Evolutionary conservation across 2,888 invertebrate species (phyloP).

Genomic region (Ectemnius cavifrons): DNA sequence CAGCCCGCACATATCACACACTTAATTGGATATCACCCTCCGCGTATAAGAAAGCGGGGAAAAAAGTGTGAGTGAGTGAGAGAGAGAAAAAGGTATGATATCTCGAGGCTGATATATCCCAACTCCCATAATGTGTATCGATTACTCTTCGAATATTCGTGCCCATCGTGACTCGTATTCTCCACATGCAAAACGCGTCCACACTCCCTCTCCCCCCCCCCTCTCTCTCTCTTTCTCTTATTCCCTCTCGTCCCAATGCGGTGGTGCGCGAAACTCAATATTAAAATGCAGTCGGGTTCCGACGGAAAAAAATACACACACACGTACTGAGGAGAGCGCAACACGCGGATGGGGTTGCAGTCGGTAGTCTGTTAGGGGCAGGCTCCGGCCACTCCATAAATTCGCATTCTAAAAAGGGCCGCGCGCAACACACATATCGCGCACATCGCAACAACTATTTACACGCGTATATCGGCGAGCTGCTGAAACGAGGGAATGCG

Average conservation of each 20-base stretch:
- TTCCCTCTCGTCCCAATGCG: not conserved
- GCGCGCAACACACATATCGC: slow-evolving; percentile 20
- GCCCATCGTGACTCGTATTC: not conserved
- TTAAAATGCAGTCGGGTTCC: not conserved
- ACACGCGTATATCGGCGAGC: slow-evolving; percentile 30
- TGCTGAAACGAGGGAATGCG: not conserved
- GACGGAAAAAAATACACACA: not conserved
- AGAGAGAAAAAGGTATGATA: not conserved
- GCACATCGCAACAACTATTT: slow-evolving; percentile 30
- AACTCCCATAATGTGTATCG: slow-evolving; percentile 19
- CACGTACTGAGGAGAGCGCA: too few species aligned
- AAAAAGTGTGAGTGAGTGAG: not conserved
- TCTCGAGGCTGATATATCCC: slow-evolving; percentile 18
- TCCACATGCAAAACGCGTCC: not conserved
- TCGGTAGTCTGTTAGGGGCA: not conserved
- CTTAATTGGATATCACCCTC: slow-evolving; percentile 52
- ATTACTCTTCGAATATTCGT: slow-evolving; percentile 27
- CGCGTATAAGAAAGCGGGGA: slow-evolving; percentile 10
- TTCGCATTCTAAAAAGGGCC: slow-evolving; percentile 22
- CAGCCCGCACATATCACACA: slow-evolving; percentile 24
- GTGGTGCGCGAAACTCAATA: not conserved
- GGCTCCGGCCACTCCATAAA: slow-evolving; percentile 12
- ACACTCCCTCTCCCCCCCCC: too few species aligned
- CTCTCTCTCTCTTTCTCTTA: too few species aligned
- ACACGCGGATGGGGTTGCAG: not conserved